A percentile compares a stretch with the other conserved stretches of the same genome.
These are phyloP conservation scores for Callipepla californica DNA, from an alignment of 2,113 vertebrate genomes.

Conservation along the genomic window DNA sequence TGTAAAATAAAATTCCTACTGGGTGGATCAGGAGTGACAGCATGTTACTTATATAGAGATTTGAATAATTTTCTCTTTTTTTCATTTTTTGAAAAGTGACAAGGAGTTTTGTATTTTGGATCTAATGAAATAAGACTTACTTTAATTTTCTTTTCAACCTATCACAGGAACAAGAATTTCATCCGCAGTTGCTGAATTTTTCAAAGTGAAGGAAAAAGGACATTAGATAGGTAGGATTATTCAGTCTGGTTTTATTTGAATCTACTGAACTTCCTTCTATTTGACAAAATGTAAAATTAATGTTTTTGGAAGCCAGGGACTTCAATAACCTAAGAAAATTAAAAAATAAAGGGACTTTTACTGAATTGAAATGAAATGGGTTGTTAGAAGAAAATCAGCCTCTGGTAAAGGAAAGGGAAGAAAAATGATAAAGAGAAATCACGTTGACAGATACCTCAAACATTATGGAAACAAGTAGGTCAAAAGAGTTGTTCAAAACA, in stretches of 20 bases:
- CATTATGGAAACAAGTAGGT: constrained; percentile 59
- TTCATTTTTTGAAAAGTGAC: neutral
- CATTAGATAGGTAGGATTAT: constrained; percentile 44
- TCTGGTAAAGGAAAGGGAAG: constrained; percentile 51
- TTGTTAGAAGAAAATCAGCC: constrained; percentile 52
- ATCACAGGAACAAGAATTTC: constrained; percentile 45
- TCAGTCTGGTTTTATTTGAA: constrained; percentile 59
- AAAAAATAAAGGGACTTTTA: constrained; percentile 58
- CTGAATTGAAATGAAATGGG: constrained; percentile 36
- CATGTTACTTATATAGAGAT: neutral
- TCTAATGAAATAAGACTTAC: constrained; percentile 31
- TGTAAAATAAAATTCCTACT: constrained; percentile 38
- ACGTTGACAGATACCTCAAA: constrained; percentile 58
- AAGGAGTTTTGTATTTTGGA: constrained; percentile 14
- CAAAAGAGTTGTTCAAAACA: constrained; percentile 62
- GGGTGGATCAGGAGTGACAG: constrained; percentile 2
- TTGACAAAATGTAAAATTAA: constrained; percentile 72
- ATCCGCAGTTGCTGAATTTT: constrained; percentile 47
- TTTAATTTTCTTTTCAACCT: constrained; percentile 52
- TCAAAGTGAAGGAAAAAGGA: constrained; percentile 37
- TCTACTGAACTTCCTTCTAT: constrained; percentile 41
- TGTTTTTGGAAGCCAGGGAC: constrained; percentile 58
- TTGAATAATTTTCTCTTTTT: neutral
- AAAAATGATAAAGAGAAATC: constrained; percentile 67
- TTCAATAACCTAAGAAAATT: constrained; percentile 65